Evolutionary conservation across 2,113 vertebrate species (phyloP), one percentile per base, ranked within the genome.

Genomic region (Stegostoma tigrinum): DNA sequence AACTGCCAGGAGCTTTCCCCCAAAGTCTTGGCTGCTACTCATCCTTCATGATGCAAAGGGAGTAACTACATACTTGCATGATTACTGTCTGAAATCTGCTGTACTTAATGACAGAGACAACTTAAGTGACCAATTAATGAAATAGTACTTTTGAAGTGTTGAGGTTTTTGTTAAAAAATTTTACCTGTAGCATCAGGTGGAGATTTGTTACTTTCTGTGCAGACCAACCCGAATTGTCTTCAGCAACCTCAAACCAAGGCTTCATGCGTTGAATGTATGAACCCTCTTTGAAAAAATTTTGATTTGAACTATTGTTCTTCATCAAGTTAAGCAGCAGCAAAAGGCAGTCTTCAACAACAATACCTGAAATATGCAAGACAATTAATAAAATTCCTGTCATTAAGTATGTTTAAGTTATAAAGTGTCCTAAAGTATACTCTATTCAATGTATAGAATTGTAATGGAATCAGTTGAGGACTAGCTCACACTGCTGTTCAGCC

Each of bases 231-330:
- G 98, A 98, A 96, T 99, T 99, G 96, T 99, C 99, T 78, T 99
- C 99, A 5, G 98, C 98, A 68, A 99, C 98, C 96, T 99, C 99
- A 97, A 99, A 99, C 99, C 99, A 99, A 15, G 99, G 98, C 97
- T 99, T 99, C 99, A 99, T 99, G 72, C 98, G 98, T 96, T 99
- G 99, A 94, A 99, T 99, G 97, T 99, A 99, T 0, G 99, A 99
- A 95, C 99, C 99, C 97, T 99, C 99, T 96, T 99, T 99, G 97
- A 99, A 99, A 97, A 99, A 99, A 96, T 99, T 99, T 97, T 99
- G 99, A 97, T 99, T 99, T 96, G 99, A 99, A 97, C 99, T 99
- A 96, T 99, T 99, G 96, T 99, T 99, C 97, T 99, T 99, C 96
- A 99, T 96, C 27, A 99, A 97, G 97, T 99, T 99, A 78, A 99